Evolutionary conservation across 2,797 vertebrate species (phyloP).

Genomic region (Ispidina lecontei): DNA sequence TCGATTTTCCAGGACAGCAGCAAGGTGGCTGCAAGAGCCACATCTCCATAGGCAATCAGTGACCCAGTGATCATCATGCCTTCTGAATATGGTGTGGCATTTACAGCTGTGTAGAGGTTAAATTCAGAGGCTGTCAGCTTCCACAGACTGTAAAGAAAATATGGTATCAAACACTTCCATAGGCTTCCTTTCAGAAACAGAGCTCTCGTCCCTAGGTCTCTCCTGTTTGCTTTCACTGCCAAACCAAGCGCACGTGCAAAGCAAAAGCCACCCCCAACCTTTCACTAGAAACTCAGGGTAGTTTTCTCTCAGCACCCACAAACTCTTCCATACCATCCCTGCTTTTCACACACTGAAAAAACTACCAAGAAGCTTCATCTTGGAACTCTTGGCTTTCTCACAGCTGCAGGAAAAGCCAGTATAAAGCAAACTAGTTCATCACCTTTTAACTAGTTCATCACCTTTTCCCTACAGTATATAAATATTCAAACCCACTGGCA

Average conservation of each 20-base stretch:
- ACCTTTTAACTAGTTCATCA: constrained; percentile 62
- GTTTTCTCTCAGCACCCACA: constrained; percentile 40
- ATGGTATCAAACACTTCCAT: constrained; percentile 10
- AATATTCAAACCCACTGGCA: constrained; percentile 70
- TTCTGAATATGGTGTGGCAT: constrained; percentile 15
- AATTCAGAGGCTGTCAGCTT: constrained; percentile 28
- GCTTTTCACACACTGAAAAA: constrained; percentile 21
- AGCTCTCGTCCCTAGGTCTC: not conserved
- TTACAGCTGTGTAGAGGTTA: constrained; percentile 20
- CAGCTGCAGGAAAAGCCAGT: constrained; percentile 37
- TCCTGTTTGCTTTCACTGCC: constrained; percentile 51
- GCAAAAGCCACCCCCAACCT: constrained; percentile 10
- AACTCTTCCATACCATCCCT: constrained; percentile 25
- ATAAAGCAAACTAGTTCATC: constrained; percentile 52
- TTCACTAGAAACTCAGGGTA: constrained; percentile 4
- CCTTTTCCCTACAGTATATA: constrained; percentile 57
- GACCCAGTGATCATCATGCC: not conserved
- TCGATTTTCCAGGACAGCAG: constrained; percentile 27
- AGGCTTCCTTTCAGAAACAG: constrained; percentile 11
- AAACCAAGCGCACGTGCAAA: constrained; percentile 27
- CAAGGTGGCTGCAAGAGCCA: constrained; percentile 16
- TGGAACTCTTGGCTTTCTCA: constrained; percentile 46
- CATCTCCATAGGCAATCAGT: constrained; percentile 20
- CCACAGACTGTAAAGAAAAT: not conserved
- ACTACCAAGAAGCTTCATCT: constrained; percentile 40